Conservation (phyloP, 2,888 invertebrate species). For the Morinoia aosen region DNA sequence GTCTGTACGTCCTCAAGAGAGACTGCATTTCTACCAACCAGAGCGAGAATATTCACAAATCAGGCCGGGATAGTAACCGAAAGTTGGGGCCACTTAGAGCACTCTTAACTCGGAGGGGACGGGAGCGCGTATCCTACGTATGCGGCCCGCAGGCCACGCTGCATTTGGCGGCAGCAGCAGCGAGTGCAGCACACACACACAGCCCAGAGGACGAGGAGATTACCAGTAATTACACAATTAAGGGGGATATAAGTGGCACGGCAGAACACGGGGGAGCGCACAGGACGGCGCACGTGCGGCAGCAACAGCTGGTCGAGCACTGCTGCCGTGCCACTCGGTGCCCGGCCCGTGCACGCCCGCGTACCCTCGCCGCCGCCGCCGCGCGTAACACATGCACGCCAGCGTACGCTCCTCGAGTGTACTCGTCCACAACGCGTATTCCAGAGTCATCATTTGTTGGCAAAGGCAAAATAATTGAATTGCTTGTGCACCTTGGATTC, state of each 20-base stretch:
- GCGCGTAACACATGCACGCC: no score
- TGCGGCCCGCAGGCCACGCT: no score
- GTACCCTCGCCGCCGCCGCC: background rate
- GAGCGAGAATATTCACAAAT: background rate
- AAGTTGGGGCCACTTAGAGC: background rate
- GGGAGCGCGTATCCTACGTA: background rate
- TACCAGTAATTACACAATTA: background rate
- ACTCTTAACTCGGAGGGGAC: background rate
- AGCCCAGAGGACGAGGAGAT: background rate
- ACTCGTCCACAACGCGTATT: no score
- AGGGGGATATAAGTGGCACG: background rate
- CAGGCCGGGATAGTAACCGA: background rate
- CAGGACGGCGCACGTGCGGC: background rate
- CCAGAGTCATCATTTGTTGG: no score
- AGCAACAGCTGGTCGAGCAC: constrained; percentile 17
- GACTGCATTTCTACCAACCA: background rate
- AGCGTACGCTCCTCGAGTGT: no score
- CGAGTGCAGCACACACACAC: background rate
- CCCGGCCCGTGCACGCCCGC: background rate
- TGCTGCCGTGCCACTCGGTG: background rate
- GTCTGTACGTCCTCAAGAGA: background rate
- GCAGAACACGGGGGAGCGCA: background rate
- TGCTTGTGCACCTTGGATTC: no score
- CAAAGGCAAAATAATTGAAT: no score
- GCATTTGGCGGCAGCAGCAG: background rate